These are phyloP conservation scores for Oryctes rhinoceros DNA, from an alignment of 1,140 invertebrate genomes.

Conservation along the genomic window DNA sequence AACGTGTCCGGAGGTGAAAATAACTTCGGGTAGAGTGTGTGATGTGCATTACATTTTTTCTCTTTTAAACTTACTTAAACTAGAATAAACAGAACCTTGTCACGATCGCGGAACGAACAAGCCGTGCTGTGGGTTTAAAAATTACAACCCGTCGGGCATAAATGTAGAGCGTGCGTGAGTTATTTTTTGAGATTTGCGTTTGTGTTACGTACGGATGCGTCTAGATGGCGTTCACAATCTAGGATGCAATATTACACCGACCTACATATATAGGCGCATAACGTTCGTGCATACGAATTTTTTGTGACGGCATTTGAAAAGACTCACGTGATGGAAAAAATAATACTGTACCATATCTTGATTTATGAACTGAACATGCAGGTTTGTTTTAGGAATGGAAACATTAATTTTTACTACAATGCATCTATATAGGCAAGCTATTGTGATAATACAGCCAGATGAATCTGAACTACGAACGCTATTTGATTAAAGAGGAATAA, in stretches of 20 bases:
- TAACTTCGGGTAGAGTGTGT: slow-evolving; percentile 30
- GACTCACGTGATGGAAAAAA: neutral
- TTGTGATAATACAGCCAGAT: too few species aligned
- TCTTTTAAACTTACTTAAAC: slow-evolving; percentile 35
- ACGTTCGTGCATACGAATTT: neutral
- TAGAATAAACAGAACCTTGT: slow-evolving; percentile 34
- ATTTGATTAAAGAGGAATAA: too few species aligned
- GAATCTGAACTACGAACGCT: too few species aligned
- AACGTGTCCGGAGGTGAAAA: slow-evolving; percentile 35
- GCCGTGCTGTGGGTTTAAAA: slow-evolving; percentile 19
- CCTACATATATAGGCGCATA: neutral
- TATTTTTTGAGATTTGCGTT: slow-evolving; percentile 23
- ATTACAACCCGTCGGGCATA: slow-evolving; percentile 19
- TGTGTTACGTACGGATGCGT: neutral
- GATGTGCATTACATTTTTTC: slow-evolving; percentile 32
- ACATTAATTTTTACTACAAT: too few species aligned
- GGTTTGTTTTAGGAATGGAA: too few species aligned
- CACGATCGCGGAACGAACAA: slow-evolving; percentile 28
- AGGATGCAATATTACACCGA: neutral
- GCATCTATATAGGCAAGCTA: too few species aligned
- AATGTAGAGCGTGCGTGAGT: slow-evolving; percentile 20
- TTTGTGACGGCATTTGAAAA: neutral
- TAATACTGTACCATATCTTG: neutral
- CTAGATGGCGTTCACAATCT: neutral
- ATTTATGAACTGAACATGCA: neutral